Conservation (phyloP, 1,140 invertebrate species). For the Drosophila athabasca region DNA sequence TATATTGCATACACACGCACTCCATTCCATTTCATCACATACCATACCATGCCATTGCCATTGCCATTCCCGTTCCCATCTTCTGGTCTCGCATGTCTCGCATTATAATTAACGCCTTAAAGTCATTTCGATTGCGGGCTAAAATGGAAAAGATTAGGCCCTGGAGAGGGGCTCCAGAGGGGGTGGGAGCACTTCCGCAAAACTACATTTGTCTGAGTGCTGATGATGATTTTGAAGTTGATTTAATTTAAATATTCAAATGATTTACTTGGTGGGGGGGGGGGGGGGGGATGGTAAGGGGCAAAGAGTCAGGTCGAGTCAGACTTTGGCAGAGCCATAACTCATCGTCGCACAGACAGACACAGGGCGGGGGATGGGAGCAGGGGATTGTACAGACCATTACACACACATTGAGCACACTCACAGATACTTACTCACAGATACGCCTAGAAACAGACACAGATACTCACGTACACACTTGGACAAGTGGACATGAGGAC, state of each 20-base stretch:
- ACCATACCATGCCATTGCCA: background rate
- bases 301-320: constrained; percentile 40
- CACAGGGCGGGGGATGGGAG: background rate
- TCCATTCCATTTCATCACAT: background rate
- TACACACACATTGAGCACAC: constrained; percentile 16
- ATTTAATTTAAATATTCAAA: constrained; percentile 80
- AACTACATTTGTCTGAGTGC: constrained; percentile 1
- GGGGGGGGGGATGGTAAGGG: constrained; percentile 5
- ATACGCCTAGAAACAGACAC: background rate
- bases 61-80: too few relatives aligned
- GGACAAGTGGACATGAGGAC: constrained; percentile 20
- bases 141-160: constrained; percentile 32
- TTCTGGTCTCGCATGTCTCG: constrained; percentile 13
- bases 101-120: constrained; percentile 71
- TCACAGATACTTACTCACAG: background rate
- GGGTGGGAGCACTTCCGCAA: constrained; percentile 15
- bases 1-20: constrained; percentile 21
- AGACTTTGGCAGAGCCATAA: constrained; percentile 60
- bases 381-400: constrained; percentile 26
- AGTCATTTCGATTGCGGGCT: constrained; percentile 35
- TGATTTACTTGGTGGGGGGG: constrained; percentile 56
- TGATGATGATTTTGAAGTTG: constrained; percentile 51
- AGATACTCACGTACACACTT: constrained; percentile 6
- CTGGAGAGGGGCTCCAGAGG: too few relatives aligned
- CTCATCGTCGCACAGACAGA: constrained; percentile 45